These are phyloP conservation scores for Caenorhabditis macrosperma DNA, from an alignment of 2,888 invertebrate species.

Conservation along the genomic window DNA sequence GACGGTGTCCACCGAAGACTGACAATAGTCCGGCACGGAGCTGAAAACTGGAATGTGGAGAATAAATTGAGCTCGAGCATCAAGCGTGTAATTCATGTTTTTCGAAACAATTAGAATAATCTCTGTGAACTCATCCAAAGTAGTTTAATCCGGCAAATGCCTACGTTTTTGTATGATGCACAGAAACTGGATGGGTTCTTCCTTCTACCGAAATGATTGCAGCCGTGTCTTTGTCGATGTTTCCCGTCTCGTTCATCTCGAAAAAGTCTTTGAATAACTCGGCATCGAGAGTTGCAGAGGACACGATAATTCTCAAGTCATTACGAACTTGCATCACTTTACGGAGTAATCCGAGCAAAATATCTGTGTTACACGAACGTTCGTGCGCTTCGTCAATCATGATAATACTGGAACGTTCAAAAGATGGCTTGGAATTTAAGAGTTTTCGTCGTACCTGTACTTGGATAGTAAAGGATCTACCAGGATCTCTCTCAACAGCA, in stretches of 20 bases:
- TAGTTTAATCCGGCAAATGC: too few relatives aligned
- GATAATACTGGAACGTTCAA: constrained; percentile 69
- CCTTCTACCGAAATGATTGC: constrained; percentile 92
- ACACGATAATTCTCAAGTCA: constrained; percentile 84
- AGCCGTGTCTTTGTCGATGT: constrained; percentile 85
- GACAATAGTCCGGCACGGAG: constrained; percentile 75
- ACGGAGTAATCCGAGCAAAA: constrained; percentile 92
- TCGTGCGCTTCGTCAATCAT: constrained; percentile 87
- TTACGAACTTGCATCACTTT: constrained; percentile 83
- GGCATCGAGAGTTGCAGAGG: constrained; percentile 96
- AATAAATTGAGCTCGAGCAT: too few relatives aligned
- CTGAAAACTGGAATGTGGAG: constrained; percentile 63
- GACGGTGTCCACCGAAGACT: constrained; percentile 87
- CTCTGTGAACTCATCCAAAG: too few relatives aligned
- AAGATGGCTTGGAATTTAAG: neutral
- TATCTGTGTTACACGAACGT: constrained; percentile 92
- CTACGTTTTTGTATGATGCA: constrained; percentile 86
- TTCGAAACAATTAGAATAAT: too few relatives aligned
- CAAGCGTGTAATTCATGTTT: too few relatives aligned
- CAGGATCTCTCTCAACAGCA: constrained; percentile 94
- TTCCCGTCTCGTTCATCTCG: constrained; percentile 79
- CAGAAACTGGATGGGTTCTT: constrained; percentile 89
- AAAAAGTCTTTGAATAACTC: constrained; percentile 83
- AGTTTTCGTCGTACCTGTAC: constrained; percentile 83
- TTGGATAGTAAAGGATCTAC: constrained; percentile 91